A percentile compares a stretch with the other conserved stretches of the same genome.
phyloP scores from a whole-genome alignment of 2,888 invertebrate genomes.

The Petrolisthes manimaculis region DNA sequence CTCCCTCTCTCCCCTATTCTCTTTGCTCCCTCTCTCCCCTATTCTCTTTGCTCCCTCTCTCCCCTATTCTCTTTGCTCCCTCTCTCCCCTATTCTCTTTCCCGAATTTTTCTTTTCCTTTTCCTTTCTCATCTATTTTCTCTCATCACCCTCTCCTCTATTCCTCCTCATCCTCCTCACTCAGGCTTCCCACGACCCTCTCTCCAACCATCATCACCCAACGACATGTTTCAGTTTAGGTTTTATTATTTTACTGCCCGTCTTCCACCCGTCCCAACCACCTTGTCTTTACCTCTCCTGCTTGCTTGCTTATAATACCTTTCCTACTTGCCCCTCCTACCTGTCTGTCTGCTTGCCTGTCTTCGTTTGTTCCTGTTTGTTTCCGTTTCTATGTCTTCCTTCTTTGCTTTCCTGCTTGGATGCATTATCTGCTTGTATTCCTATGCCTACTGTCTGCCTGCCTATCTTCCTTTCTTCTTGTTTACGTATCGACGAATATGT shows the following conservation, averaged over 20 bases:
- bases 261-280: not conserved
- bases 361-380: not conserved
- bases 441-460: not conserved
- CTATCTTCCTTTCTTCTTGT: not conserved
- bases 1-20: no score
- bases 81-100: not conserved
- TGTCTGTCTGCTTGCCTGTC: not conserved
- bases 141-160: not conserved
- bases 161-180: not conserved
- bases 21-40: no score
- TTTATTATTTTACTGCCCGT: slow-evolving; percentile 46
- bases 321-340: not conserved
- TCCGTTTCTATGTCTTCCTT: not conserved
- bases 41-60: no score
- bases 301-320: not conserved
- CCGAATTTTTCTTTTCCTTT: not conserved
- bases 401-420: not conserved
- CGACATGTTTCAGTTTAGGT: slow-evolving; percentile 47
- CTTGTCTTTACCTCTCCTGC: not conserved
- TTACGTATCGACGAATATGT: no score
- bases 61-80: not conserved
- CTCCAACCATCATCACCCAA: slow-evolving; percentile 52
- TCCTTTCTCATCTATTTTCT: not conserved
- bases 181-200: slow-evolving; percentile 32
- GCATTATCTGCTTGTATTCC: not conserved